Percentiles rank a stretch among this genome's conserved stretches.
These are phyloP conservation scores for Pachymerium ferrugineum DNA, from an alignment of 2,888 invertebrate species.

Conservation along the genomic window DNA sequence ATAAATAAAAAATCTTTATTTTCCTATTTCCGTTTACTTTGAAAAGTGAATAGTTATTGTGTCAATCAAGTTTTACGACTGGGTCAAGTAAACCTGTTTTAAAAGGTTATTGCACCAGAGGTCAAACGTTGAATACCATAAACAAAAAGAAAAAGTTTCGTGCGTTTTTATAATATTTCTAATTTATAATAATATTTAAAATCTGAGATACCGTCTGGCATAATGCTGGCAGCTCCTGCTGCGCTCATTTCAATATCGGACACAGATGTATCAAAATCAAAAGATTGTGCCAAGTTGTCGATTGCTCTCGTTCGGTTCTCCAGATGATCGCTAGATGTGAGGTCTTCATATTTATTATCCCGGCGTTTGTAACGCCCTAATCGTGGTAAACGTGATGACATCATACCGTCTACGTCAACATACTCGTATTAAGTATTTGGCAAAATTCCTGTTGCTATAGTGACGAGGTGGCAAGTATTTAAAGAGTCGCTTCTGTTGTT, in stretches of 20 bases:
- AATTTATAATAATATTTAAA: slow-evolving; percentile 14
- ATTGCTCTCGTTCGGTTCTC: background rate
- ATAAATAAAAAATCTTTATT: background rate
- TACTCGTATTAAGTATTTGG: background rate
- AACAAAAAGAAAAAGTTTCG: too few relatives aligned
- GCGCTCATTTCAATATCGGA: slow-evolving; percentile 66
- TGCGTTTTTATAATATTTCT: background rate
- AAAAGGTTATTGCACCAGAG: too few relatives aligned
- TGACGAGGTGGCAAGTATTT: background rate
- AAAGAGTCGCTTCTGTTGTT: too few relatives aligned
- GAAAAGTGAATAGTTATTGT: slow-evolving; percentile 3
- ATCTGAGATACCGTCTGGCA: slow-evolving; percentile 80
- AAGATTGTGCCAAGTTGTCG: background rate
- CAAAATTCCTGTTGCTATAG: background rate
- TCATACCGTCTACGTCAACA: too few relatives aligned
- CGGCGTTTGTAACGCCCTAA: too few relatives aligned
- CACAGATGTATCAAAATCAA: background rate
- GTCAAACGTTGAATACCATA: too few relatives aligned
- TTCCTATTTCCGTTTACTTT: slow-evolving; percentile 17
- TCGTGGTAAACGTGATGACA: background rate
- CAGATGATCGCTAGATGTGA: background rate
- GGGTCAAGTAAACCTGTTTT: too few relatives aligned
- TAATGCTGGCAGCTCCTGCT: slow-evolving; percentile 57
- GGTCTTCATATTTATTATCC: background rate
- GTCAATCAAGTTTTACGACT: background rate